Evolutionary conservation across 2,888 invertebrate genomes (phyloP).

Genomic region (Amiota mariae): DNA sequence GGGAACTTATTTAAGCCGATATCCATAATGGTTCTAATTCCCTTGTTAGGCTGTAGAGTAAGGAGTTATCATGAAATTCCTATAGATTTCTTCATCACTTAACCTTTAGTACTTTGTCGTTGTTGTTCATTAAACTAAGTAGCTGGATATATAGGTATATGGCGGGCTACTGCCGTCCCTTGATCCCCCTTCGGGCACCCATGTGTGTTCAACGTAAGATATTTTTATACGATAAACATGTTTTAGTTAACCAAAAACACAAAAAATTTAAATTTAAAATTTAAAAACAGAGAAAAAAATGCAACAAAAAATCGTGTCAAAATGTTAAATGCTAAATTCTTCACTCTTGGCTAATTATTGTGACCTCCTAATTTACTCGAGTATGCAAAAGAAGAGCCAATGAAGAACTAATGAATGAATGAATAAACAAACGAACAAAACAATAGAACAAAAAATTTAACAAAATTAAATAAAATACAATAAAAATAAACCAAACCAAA

Average conservation of each 20-base stretch:
- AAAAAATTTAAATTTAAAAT: constrained; percentile 30
- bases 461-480: neutral
- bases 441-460: neutral
- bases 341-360: constrained; percentile 71
- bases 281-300: constrained; percentile 31
- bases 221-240: too few relatives aligned
- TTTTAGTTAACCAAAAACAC: constrained; percentile 8
- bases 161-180: constrained; percentile 13
- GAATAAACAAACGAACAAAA: neutral
- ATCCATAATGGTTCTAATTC: too few relatives aligned
- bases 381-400: constrained; percentile 55
- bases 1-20: too few relatives aligned
- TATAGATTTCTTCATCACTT: too few relatives aligned
- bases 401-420: constrained; percentile 1
- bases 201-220: too few relatives aligned
- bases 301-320: constrained; percentile 54
- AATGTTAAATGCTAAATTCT: constrained; percentile 62
- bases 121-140: too few relatives aligned
- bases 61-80: too few relatives aligned
- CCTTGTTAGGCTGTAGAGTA: too few relatives aligned
- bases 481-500: too few relatives aligned
- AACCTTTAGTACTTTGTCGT: too few relatives aligned
- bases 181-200: too few relatives aligned
- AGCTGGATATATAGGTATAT: neutral
- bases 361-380: constrained; percentile 73